These are phyloP conservation scores for Pseudachorutes palmiensis DNA, from an alignment of 1,140 invertebrate genomes.

Conservation along the genomic window DNA sequence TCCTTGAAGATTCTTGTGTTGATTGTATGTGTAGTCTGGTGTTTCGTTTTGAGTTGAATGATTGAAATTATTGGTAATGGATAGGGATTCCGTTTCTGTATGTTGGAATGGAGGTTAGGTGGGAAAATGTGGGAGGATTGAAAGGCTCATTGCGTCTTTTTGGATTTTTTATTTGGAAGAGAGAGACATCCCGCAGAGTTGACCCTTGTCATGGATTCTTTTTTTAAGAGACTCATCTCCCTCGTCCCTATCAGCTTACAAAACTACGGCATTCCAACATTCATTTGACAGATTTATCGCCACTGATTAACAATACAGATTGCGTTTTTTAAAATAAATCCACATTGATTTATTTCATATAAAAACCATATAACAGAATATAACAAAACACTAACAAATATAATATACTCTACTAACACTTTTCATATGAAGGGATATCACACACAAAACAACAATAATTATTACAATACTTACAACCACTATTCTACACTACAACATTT, in stretches of 20 bases:
- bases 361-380: too few relatives aligned
- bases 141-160: background rate
- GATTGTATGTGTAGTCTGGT: too few relatives aligned
- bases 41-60: constrained; percentile 5
- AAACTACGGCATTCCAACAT: constrained; percentile 40
- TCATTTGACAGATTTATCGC: constrained; percentile 40
- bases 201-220: constrained; percentile 39
- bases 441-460: too few relatives aligned
- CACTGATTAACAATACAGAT: constrained; percentile 40
- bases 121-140: constrained; percentile 37
- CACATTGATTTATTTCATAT: constrained; percentile 40
- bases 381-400: too few relatives aligned
- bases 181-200: constrained; percentile 39
- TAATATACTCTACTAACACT: too few relatives aligned
- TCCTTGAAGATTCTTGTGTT: too few relatives aligned
- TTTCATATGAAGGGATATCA: too few relatives aligned
- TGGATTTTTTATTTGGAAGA: constrained; percentile 33
- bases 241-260: constrained; percentile 39
- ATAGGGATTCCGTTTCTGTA: background rate
- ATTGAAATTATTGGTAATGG: constrained; percentile 30
- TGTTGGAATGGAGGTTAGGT: constrained; percentile 20
- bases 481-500: too few relatives aligned
- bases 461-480: too few relatives aligned
- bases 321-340: constrained; percentile 40
- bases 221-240: constrained; percentile 33